A percentile compares a stretch with the other conserved stretches of the same genome.
phyloP scores from a whole-genome alignment of 2,888 invertebrate genomes.

The Drosophila lutescens region DNA sequence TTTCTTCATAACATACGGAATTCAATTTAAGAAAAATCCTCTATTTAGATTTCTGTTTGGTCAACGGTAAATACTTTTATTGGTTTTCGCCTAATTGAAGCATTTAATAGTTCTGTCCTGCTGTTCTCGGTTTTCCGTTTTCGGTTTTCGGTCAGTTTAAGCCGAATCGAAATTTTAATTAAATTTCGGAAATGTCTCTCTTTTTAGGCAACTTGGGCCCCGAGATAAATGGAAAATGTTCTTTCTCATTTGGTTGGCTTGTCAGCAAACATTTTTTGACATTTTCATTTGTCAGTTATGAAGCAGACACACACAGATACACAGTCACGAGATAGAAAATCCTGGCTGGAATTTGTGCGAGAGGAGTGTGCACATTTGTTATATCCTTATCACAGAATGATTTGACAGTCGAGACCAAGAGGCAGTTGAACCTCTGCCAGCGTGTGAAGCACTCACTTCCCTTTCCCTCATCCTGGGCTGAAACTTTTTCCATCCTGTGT shows the following conservation, averaged over 20 bases:
- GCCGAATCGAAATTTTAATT: slow-evolving; percentile 31
- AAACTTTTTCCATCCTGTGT: slow-evolving; percentile 34
- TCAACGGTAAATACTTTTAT: slow-evolving; percentile 2
- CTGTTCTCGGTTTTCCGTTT: not conserved
- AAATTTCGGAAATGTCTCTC: slow-evolving; percentile 36
- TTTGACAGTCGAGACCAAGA: slow-evolving; percentile 71
- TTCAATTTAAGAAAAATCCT: not conserved
- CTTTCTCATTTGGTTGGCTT: slow-evolving; percentile 65
- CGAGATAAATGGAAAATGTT: slow-evolving; percentile 41
- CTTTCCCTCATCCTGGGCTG: not conserved
- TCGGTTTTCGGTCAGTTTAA: slow-evolving; percentile 1
- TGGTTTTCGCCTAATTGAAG: slow-evolving; percentile 8
- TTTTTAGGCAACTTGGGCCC: slow-evolving; percentile 1
- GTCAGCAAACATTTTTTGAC: slow-evolving; percentile 70
- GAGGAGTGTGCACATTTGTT: slow-evolving; percentile 29
- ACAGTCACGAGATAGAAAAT: slow-evolving; percentile 30
- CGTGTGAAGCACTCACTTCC: slow-evolving; percentile 18
- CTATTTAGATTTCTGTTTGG: not conserved
- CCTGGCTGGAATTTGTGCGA: slow-evolving; percentile 40
- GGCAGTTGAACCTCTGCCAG: slow-evolving; percentile 57
- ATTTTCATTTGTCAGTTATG: slow-evolving; percentile 77
- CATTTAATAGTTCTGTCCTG: slow-evolving; percentile 2
- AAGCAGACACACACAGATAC: slow-evolving; percentile 41
- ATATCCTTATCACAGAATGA: slow-evolving; percentile 73
- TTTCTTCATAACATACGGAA: not conserved